Conservation (phyloP, 2,888 invertebrate genomes). For the Hyalella azteca region DNA sequence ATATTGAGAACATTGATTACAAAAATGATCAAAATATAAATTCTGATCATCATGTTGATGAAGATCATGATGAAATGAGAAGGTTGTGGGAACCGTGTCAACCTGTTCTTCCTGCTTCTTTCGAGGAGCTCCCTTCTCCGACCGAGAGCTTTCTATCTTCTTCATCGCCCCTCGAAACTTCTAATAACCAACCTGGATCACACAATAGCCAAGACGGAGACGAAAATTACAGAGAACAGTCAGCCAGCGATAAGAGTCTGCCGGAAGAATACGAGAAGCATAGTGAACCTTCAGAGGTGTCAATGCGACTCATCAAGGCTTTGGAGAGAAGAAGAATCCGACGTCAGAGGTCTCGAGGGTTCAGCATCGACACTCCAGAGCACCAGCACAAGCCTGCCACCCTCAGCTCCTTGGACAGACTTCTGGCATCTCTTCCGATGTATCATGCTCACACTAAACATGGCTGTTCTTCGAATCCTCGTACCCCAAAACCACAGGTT, state of each 20-base stretch:
- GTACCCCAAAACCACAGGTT: not conserved
- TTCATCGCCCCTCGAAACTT: not conserved
- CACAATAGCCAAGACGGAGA: not conserved
- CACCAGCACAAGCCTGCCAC: constrained; percentile 42
- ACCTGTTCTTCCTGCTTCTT: not conserved
- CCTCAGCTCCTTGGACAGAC: constrained; percentile 46
- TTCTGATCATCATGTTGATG: not conserved
- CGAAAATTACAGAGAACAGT: not conserved
- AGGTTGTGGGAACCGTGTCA: constrained; percentile 18
- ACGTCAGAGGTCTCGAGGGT: constrained; percentile 45
- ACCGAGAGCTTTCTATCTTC: constrained; percentile 8
- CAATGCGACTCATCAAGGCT: constrained; percentile 46
- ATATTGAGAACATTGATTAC: not conserved
- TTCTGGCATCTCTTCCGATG: constrained; percentile 46
- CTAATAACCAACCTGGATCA: no score
- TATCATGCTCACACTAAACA: constrained; percentile 41
- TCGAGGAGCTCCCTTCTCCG: constrained; percentile 20
- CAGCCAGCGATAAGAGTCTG: constrained; percentile 23
- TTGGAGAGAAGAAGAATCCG: constrained; percentile 43
- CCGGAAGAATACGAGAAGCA: constrained; percentile 42
- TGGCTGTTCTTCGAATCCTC: not conserved
- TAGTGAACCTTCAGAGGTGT: constrained; percentile 25
- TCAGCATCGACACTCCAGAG: constrained; percentile 42
- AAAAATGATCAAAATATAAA: not conserved
- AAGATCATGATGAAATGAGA: constrained; percentile 20